Conservation (phyloP, 2,888 invertebrate species). For the Paralinhomoeus sp. region DNA sequence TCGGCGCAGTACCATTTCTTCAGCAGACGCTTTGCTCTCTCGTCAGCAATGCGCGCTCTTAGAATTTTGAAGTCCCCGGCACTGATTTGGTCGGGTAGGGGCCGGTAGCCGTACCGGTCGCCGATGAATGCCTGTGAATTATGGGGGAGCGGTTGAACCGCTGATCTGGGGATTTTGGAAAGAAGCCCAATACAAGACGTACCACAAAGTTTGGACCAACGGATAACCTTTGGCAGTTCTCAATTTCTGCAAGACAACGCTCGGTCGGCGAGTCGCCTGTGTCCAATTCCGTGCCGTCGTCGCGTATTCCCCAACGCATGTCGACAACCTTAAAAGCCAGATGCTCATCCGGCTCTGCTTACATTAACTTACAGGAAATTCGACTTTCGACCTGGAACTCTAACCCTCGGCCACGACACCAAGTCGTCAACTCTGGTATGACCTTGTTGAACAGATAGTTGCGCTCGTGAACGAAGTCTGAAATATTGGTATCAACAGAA, state of each 20-base stretch:
- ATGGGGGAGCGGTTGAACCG: neutral
- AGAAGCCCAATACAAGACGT: neutral
- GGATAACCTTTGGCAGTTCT: constrained; percentile 77
- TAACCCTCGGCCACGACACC: constrained; percentile 75
- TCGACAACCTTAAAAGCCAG: constrained; percentile 53
- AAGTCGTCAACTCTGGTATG: constrained; percentile 72
- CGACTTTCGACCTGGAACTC: constrained; percentile 60
- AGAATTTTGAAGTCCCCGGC: constrained; percentile 66
- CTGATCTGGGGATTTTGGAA: neutral
- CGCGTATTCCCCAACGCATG: constrained; percentile 90
- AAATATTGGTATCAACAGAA: neutral
- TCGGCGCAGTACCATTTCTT: constrained; percentile 87
- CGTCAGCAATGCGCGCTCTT: constrained; percentile 57
- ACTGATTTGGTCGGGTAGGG: constrained; percentile 73
- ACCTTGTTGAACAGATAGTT: constrained; percentile 91
- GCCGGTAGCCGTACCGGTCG: constrained; percentile 88
- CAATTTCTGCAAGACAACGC: constrained; percentile 84
- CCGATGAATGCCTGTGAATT: constrained; percentile 54
- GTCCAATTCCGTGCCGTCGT: constrained; percentile 90
- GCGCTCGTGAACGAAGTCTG: constrained; percentile 84
- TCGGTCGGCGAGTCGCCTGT: constrained; percentile 57
- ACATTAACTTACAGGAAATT: neutral
- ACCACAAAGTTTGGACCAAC: constrained; percentile 93
- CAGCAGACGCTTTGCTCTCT: constrained; percentile 54
- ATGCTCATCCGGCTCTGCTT: neutral